phyloP scores from a whole-genome alignment of 1,140 invertebrate species.

The Heliconius himera region DNA sequence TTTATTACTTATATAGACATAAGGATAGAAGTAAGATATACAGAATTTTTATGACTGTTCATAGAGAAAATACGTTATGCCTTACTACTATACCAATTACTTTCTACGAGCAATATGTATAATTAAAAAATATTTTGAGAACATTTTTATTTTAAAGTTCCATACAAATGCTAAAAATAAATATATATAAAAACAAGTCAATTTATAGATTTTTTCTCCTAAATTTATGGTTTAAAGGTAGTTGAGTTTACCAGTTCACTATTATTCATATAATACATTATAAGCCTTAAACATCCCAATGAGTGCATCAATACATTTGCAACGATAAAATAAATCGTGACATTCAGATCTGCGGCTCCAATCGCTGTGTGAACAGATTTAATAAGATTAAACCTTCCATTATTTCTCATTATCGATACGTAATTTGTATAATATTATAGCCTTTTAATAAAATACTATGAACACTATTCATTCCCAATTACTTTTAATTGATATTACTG shows the following conservation, averaged over 20 bases:
- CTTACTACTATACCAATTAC: too few species aligned
- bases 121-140: too few species aligned
- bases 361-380: conserved; percentile 56
- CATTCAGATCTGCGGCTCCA: conserved; percentile 51
- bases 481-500: not conserved
- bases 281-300: conserved; percentile 57
- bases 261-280: conserved; percentile 18
- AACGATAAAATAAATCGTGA: conserved; percentile 65
- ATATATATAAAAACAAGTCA: too few species aligned
- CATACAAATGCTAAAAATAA: too few species aligned
- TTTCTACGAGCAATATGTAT: too few species aligned
- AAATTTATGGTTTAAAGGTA: too few species aligned
- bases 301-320: conserved; percentile 53
- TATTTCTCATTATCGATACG: conserved; percentile 57
- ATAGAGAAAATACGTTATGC: too few species aligned
- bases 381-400: conserved; percentile 65
- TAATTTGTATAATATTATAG: conserved; percentile 66
- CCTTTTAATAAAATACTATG: conserved; percentile 24
- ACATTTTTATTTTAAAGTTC: too few species aligned
- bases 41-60: too few species aligned
- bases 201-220: too few species aligned
- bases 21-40: too few species aligned
- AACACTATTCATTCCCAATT: not conserved
- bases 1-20: too few species aligned
- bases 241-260: conserved; percentile 44